These are phyloP conservation scores for Rhodinocichla rosea DNA, from an alignment of 2,113 vertebrate species.

Conservation along the genomic window DNA sequence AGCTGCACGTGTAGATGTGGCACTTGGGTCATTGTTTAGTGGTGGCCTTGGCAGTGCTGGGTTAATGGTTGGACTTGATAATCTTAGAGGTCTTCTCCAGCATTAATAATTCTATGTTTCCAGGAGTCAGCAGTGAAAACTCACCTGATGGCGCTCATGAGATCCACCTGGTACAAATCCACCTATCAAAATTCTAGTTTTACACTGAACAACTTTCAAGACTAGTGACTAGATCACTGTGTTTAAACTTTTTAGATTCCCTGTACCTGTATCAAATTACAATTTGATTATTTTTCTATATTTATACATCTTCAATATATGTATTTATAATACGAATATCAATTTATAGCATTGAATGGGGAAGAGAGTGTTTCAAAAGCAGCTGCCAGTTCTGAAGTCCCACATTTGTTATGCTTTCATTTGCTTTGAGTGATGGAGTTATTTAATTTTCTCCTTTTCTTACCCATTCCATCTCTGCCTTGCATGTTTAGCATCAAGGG, in stretches of 20 bases:
- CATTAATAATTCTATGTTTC: not conserved
- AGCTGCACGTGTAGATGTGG: rapidly evolving
- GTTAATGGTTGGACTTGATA: not conserved
- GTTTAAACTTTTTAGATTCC: not conserved
- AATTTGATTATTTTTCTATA: not conserved
- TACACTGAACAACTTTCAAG: not conserved
- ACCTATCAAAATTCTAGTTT: not conserved
- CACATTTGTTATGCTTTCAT: not conserved
- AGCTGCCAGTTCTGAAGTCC: not conserved
- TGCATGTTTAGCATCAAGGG: not conserved
- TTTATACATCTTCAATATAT: not conserved
- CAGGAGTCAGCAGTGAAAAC: not conserved
- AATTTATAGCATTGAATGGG: not conserved
- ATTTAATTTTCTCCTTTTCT: not conserved
- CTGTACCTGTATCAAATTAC: not conserved
- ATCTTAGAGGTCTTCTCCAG: not conserved
- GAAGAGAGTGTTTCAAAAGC: not conserved
- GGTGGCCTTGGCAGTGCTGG: not conserved
- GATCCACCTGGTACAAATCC: not conserved
- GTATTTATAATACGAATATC: not conserved
- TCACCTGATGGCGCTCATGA: not conserved
- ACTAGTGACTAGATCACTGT: not conserved
- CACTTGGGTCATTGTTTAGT: not conserved
- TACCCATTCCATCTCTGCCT: not conserved
- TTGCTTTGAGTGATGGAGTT: not conserved